Base-by-base conservation (phyloP, 2,113 vertebrate species). In the Bagarius yarrelli region DNA sequence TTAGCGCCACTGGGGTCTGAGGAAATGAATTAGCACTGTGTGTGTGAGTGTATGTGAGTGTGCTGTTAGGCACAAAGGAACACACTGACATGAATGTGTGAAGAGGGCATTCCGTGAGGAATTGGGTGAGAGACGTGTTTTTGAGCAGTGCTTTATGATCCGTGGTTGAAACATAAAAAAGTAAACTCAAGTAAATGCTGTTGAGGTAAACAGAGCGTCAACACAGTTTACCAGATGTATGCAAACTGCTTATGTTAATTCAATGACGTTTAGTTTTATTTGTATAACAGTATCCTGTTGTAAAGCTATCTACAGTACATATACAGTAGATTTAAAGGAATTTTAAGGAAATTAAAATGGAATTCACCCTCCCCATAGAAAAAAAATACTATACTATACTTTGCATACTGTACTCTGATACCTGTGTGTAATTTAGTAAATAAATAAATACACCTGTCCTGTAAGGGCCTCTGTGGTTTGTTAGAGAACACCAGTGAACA, bases 1-100 rank as follows among this genome's bases (percentile, higher is more conserved):
- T 80, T 81, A 64, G 64, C 81, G 78, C 57, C 57, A 61, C 55
- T 59, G 57, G 70, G 70, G 70, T 78, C 67, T 30, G 50, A 47
- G 69, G 64, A 77, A 81, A 40, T 32, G 73, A 57, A 69, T 47
- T 34, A 69, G 40, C n/a, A 25, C 50, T 19, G 34, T 78, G 78
- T 78, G 47, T 78, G 60, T 72, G 63, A 44, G 59, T 80, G 47
- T 25, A 19, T 60, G 61, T 32, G 71, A 59, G 80, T 25, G 34
- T 55, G 55, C 19, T 61, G 30, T 70, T 9, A 40, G 53, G 44
- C 72, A 52, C 63, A 56, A n/a, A 52, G 56, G 73, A 66, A 57
- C 25, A 71, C 16, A 13, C 13, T 59, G 50, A 66, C 36, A 79
- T 34, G 53, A 63, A 71, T 47, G 8, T 47, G 4, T 11, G 9